phyloP scores from a whole-genome alignment of 2,797 vertebrate species.

The Lutjanus argentimaculatus region DNA sequence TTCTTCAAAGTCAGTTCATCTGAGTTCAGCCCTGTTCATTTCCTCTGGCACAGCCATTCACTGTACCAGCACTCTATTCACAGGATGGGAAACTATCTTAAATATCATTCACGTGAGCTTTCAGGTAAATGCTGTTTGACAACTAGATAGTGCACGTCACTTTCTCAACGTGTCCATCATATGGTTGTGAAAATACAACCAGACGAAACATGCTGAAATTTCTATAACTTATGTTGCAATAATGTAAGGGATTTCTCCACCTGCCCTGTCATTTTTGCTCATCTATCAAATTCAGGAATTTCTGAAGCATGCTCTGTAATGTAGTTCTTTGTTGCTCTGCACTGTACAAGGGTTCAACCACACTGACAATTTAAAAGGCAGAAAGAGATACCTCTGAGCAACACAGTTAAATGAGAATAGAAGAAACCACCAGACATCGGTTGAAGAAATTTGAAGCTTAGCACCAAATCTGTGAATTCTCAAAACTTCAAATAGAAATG shows the following conservation, averaged over 20 bases:
- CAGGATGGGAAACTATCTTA: neutral
- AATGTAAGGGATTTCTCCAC: neutral
- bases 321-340: no score
- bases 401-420: no score
- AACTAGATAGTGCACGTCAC: neutral
- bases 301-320: no score
- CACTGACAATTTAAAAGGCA: no score
- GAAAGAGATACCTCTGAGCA: no score
- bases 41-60: slow-evolving; percentile 38
- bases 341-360: no score
- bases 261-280: no score
- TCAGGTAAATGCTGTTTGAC: slow-evolving; percentile 6
- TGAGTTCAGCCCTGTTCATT: slow-evolving; percentile 56
- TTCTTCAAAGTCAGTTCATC: slow-evolving; percentile 62
- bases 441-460: no score
- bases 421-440: no score
- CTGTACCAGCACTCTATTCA: slow-evolving; percentile 29
- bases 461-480: no score
- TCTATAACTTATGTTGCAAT: neutral
- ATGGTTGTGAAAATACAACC: neutral
- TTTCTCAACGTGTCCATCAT: slow-evolving; percentile 8
- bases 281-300: no score
- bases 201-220: neutral
- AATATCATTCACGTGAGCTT: slow-evolving; percentile 6
- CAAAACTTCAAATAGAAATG: no score